Percentiles rank a stretch among this genome's conserved stretches.
phyloP scores from a whole-genome alignment of 1,140 invertebrate species.

The Drosophila paulistorum region DNA sequence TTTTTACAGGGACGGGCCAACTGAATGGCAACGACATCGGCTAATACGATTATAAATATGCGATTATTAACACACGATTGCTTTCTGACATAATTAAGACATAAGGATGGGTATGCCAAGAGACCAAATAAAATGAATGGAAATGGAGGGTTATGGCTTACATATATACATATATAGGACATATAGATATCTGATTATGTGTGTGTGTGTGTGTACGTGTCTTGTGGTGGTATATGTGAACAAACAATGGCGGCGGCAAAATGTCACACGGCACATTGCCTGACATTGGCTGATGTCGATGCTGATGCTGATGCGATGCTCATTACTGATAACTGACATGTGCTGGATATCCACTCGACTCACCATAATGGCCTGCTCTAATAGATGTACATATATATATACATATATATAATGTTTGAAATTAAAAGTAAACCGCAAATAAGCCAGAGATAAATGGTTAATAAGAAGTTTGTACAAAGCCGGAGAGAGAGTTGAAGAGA shows the following conservation, averaged over 20 bases:
- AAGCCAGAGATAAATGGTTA: constrained; percentile 63
- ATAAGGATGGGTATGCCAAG: constrained; percentile 46
- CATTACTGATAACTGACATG: constrained; percentile 67
- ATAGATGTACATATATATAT: constrained; percentile 50
- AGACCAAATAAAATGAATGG: constrained; percentile 57
- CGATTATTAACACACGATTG: constrained; percentile 81
- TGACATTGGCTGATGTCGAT: constrained; percentile 48
- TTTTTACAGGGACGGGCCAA: constrained; percentile 37
- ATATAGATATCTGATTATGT: neutral
- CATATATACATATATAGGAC: constrained; percentile 3
- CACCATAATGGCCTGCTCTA: constrained; percentile 60
- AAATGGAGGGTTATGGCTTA: constrained; percentile 27
- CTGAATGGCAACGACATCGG: constrained; percentile 37
- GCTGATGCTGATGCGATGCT: constrained; percentile 26
- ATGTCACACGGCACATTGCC: constrained; percentile 54
- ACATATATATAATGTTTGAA: constrained; percentile 40
- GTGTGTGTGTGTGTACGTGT: neutral
- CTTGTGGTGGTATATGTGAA: neutral
- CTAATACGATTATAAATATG: constrained; percentile 80
- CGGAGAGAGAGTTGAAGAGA: neutral
- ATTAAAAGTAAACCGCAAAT: constrained; percentile 71
- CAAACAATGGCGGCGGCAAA: constrained; percentile 64
- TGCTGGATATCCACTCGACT: constrained; percentile 56
- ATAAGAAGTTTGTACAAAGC: constrained; percentile 22
- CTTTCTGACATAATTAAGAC: constrained; percentile 78